Conservation (phyloP, 1,140 invertebrate genomes). For the Bombus terrestris region DNA sequence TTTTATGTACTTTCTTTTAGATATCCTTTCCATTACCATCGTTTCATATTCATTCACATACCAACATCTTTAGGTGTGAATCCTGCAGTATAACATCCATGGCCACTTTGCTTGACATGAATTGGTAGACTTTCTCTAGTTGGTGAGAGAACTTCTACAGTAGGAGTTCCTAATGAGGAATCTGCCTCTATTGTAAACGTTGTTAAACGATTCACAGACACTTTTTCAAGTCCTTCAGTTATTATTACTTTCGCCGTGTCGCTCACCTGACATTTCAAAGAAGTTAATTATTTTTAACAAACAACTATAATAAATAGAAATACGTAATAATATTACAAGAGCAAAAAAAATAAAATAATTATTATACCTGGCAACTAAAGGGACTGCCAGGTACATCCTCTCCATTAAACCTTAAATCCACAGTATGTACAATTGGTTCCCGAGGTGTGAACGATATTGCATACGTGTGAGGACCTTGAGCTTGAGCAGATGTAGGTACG, state of each 20-base stretch:
- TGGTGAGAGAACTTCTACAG: slow-evolving; percentile 91
- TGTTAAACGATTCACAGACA: slow-evolving; percentile 93
- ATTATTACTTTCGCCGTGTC: slow-evolving; percentile 83
- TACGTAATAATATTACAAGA: background rate
- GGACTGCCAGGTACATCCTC: slow-evolving; percentile 96
- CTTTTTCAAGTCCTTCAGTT: slow-evolving; percentile 94
- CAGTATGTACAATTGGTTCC: slow-evolving; percentile 93
- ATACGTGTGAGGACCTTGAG: slow-evolving; percentile 97
- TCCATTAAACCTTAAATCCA: slow-evolving; percentile 97
- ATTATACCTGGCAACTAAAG: slow-evolving; percentile 87
- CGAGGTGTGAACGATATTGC: slow-evolving; percentile 98
- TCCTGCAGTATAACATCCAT: slow-evolving; percentile 84
- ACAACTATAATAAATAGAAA: background rate
- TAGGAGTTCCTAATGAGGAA: slow-evolving; percentile 87
- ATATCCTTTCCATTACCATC: background rate
- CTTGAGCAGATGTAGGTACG: slow-evolving; percentile 97
- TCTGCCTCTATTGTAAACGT: slow-evolving; percentile 92
- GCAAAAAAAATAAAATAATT: background rate
- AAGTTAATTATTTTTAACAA: background rate
- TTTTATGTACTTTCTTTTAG: background rate
- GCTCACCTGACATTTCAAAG: slow-evolving; percentile 71
- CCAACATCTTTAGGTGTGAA: slow-evolving; percentile 96
- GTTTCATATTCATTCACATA: slow-evolving; percentile 60
- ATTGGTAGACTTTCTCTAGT: slow-evolving; percentile 88
- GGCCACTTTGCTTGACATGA: slow-evolving; percentile 83